Base-by-base conservation (phyloP, 2,888 invertebrate genomes). In the Timema cristinae region DNA sequence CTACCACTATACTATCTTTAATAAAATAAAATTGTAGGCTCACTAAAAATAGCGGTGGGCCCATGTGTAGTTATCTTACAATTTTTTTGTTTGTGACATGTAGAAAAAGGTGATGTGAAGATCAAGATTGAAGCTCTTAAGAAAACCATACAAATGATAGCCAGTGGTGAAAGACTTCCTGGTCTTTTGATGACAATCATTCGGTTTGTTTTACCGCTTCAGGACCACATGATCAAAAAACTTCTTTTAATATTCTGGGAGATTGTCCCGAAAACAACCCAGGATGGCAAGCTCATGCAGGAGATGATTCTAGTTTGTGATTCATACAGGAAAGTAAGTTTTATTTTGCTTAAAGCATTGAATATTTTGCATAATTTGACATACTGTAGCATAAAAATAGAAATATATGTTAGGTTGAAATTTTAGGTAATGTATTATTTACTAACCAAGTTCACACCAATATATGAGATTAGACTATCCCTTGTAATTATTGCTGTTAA, bases 261-360 rank as follows among this genome's bases (percentile, higher is more conserved):
- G 85, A 97, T 99, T 77, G 98, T 99, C 0, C 99, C 99, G 0
- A 99, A 99, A 85, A 97, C 97, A 5, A 91, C 93, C 0, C 83
- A 93, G 0, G 95, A 96, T 86, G 96, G 96, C n/a, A 95, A 95
- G 82, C 84, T 96, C 2, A 82, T 95, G 77, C 95, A 95, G 78
- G 98, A 99, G 84, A 98, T 99, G 97, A 99, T 99, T 79, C 88
- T 99, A 59, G 99, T 99, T 10, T 99, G 99, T 83, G 99, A 99
- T 85, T 98, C 99, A 0, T 99, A 99, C 81, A 89, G 99, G 77
- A 99, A 98, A 89, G 92, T 92, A 78, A 52, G 32, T 69, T 68
- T 15, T 32, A 32, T 2, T 32, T 32, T 32, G 32, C 32, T 32
- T 32, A 32, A 32, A 32, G 32, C 32, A 32, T 32, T 32, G 32